Conservation (phyloP, 2,113 vertebrate genomes). For the Sarotherodon lohbergeri region DNA sequence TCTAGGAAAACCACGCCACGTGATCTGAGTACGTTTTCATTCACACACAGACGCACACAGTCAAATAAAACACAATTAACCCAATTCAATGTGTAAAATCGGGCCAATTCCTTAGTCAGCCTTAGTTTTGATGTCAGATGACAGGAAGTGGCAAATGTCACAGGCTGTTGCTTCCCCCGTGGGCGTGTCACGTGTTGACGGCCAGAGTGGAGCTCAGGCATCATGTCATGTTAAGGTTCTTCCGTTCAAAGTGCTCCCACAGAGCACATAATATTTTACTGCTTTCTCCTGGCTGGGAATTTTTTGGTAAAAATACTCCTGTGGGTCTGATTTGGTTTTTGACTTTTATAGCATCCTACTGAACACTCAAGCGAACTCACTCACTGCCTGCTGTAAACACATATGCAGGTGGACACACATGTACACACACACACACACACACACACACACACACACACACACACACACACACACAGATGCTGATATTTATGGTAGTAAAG, state of each 20-base stretch:
- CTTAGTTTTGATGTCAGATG: not conserved
- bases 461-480: not conserved
- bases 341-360: constrained; percentile 52
- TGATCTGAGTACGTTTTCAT: not conserved
- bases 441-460: not conserved
- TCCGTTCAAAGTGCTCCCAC: constrained; percentile 52
- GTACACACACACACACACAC: constrained; percentile 10
- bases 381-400: constrained; percentile 27
- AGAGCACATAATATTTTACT: constrained; percentile 61
- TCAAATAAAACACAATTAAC: not conserved
- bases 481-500: constrained; percentile 12
- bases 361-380: constrained; percentile 38
- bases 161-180: not conserved
- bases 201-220: constrained; percentile 15
- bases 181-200: constrained; percentile 6
- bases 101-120: not conserved
- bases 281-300: constrained; percentile 55
- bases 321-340: constrained; percentile 51
- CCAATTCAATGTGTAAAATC: not conserved
- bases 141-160: constrained; percentile 20
- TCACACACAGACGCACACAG: not conserved
- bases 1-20: not conserved
- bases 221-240: constrained; percentile 41
- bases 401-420: constrained; percentile 1
- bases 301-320: constrained; percentile 52